These are phyloP conservation scores for Julus scanicus DNA, from an alignment of 2,888 invertebrate genomes.

Conservation along the genomic window DNA sequence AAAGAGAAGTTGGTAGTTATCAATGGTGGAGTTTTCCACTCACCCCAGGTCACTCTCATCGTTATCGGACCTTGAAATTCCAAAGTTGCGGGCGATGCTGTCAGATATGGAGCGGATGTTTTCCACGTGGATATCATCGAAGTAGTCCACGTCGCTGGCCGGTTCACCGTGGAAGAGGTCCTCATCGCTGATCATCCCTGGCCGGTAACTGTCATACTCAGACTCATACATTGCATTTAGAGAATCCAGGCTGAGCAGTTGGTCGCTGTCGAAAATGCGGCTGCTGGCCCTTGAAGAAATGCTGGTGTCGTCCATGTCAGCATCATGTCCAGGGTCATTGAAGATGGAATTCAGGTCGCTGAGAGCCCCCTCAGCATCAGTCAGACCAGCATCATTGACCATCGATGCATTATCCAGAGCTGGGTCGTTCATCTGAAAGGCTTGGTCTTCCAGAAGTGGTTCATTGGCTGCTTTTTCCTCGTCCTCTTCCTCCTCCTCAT, in stretches of 20 bases:
- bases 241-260: constrained; percentile 70
- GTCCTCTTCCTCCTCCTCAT: constrained; percentile 73
- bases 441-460: constrained; percentile 73
- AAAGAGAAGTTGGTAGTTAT: neutral
- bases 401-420: constrained; percentile 86
- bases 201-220: constrained; percentile 76
- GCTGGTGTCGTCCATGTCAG: constrained; percentile 76
- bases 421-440: constrained; percentile 88
- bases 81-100: constrained; percentile 80
- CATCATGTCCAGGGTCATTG: constrained; percentile 66
- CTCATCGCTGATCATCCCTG: constrained; percentile 68
- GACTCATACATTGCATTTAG: constrained; percentile 83
- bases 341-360: constrained; percentile 78
- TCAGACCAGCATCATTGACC: constrained; percentile 85
- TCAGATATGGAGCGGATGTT: constrained; percentile 81
- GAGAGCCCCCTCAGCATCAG: constrained; percentile 87
- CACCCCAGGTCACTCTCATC: constrained; percentile 60
- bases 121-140: constrained; percentile 72
- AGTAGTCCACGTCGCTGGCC: constrained; percentile 66
- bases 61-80: constrained; percentile 63
- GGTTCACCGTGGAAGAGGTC: constrained; percentile 66
- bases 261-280: constrained; percentile 81
- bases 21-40: constrained; percentile 15
- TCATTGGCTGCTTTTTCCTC: constrained; percentile 61
- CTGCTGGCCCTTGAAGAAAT: constrained; percentile 87